Evolutionary conservation across 2,113 vertebrate genomes (phyloP).

Genomic region (Prietella phreatophila): DNA sequence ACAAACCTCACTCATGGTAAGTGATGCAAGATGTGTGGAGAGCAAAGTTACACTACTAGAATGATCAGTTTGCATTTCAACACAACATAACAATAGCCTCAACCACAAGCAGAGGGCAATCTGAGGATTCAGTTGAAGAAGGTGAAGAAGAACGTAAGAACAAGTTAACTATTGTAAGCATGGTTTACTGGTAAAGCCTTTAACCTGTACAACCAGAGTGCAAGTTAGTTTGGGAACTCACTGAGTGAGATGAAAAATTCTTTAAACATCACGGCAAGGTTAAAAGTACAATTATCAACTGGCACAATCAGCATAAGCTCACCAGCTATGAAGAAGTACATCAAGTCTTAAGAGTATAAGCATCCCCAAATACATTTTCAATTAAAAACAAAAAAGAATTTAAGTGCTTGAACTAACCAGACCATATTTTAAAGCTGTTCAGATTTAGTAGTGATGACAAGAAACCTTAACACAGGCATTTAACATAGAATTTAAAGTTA

Average conservation of each 20-base stretch:
- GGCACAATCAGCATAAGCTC: constrained; percentile 8
- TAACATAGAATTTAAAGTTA: background rate
- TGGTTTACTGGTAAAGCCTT: background rate
- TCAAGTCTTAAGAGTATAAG: background rate
- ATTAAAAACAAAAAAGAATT: no score
- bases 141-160: background rate
- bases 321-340: background rate
- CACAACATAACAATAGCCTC: background rate
- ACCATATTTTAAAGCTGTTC: background rate
- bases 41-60: background rate
- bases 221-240: background rate
- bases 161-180: constrained; percentile 1
- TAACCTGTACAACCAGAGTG: background rate
- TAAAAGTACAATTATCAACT: background rate
- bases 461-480: background rate
- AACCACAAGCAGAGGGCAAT: background rate
- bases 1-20: background rate
- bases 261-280: constrained; percentile 21
- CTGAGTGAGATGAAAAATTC: background rate
- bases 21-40: background rate
- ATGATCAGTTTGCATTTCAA: background rate
- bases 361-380: background rate
- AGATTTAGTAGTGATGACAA: background rate
- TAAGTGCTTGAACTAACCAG: background rate
- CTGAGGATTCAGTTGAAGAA: background rate